A percentile compares a stretch with the other conserved stretches of the same genome.
Evolutionary conservation across 2,113 vertebrate genomes (phyloP).

Genomic region (Psittacara wagleri): DNA sequence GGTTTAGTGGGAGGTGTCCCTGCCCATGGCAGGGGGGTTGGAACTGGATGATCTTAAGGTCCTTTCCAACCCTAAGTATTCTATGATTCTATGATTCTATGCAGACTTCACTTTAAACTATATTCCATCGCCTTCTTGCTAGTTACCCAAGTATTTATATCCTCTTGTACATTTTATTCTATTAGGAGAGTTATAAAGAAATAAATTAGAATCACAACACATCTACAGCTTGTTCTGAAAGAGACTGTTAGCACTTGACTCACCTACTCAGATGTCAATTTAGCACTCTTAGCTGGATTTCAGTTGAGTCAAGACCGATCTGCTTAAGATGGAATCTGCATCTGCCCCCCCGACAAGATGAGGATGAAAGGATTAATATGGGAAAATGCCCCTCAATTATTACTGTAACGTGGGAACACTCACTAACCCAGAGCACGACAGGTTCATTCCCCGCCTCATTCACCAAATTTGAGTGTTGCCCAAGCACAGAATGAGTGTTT

Average conservation of each 20-base stretch:
- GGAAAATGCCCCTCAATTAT: background rate
- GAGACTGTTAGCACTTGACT: constrained; percentile 56
- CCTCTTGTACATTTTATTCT: constrained; percentile 24
- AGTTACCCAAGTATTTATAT: background rate
- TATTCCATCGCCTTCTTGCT: background rate
- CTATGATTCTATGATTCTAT: too few species aligned
- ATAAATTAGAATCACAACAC: constrained; percentile 64
- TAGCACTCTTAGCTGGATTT: constrained; percentile 38
- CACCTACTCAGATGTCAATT: constrained; percentile 58
- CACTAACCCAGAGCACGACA: background rate
- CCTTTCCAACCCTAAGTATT: too few species aligned
- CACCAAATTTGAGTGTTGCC: background rate
- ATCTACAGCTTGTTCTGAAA: constrained; percentile 62
- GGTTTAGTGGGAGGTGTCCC: too few species aligned
- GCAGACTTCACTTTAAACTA: background rate
- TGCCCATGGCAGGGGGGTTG: too few species aligned
- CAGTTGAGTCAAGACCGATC: constrained; percentile 17
- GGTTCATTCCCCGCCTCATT: background rate
- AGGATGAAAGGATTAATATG: background rate
- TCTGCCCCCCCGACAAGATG: background rate
- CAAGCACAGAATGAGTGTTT: background rate
- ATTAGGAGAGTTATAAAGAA: constrained; percentile 59
- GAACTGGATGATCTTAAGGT: too few species aligned
- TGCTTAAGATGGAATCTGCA: constrained; percentile 9
- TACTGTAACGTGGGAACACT: background rate